A percentile compares a stretch with the other conserved stretches of the same genome.
phyloP scores from a whole-genome alignment of 2,888 invertebrate species.

The Ctenicera cuprea region DNA sequence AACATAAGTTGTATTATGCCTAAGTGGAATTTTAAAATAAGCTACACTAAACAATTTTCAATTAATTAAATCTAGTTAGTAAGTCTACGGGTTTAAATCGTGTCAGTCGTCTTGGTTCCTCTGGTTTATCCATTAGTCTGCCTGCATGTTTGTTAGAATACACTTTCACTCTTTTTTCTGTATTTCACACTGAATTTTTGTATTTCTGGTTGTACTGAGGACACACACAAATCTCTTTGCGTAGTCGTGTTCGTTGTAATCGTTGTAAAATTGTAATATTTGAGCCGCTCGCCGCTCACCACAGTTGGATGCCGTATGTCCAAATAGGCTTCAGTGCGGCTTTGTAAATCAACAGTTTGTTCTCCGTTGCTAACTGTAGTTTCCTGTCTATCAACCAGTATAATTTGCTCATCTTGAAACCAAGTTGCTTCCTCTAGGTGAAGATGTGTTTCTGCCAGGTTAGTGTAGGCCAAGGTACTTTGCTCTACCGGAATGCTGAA shows the following conservation, averaged over 20 bases:
- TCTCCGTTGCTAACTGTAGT: constrained; percentile 6
- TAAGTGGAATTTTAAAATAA: too few species aligned
- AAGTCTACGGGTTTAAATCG: too few species aligned
- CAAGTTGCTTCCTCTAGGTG: constrained; percentile 6
- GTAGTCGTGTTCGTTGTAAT: constrained; percentile 8
- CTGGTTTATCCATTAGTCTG: neutral
- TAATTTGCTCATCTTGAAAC: constrained; percentile 13
- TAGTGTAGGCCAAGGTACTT: constrained; percentile 9
- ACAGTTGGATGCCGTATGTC: constrained; percentile 22
- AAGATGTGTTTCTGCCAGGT: neutral
- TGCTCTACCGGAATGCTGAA: neutral
- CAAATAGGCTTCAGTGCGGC: neutral
- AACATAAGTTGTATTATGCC: too few species aligned
- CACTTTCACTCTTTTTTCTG: neutral
- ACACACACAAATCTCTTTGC: neutral
- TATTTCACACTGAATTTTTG: constrained; percentile 17
- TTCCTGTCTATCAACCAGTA: constrained; percentile 3
- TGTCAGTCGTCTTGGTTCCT: too few species aligned
- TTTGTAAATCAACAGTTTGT: constrained; percentile 15
- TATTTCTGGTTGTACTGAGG: constrained; percentile 24
- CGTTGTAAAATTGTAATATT: constrained; percentile 11
- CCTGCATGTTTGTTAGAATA: neutral
- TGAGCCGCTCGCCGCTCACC: constrained; percentile 6
- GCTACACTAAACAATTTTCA: too few species aligned
- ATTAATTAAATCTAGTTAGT: too few species aligned